Conservation (phyloP, 2,113 vertebrate species). For the Vombatus ursinus region DNA sequence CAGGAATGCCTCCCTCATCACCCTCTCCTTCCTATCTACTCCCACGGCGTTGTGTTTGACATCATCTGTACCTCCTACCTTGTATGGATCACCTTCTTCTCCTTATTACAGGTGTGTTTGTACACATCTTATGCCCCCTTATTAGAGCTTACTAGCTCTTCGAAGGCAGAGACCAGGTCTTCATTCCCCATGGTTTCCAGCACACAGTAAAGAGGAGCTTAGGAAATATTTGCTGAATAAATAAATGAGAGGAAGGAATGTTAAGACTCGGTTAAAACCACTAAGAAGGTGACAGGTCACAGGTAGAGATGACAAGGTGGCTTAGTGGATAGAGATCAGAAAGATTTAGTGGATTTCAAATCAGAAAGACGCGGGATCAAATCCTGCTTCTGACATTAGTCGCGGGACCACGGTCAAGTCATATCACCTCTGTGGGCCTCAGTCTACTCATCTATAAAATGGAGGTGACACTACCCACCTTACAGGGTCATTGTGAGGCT, state of each 20-base stretch:
- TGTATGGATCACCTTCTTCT: neutral
- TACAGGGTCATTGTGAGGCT: neutral
- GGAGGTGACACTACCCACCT: neutral
- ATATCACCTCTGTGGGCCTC: neutral
- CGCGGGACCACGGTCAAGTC: neutral
- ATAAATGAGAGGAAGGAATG: neutral
- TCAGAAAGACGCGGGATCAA: neutral
- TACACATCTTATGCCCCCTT: no score
- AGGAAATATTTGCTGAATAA: neutral
- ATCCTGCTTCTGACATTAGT: neutral
- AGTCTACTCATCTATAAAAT: neutral
- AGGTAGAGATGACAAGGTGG: neutral
- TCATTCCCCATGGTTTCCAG: neutral
- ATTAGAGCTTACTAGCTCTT: neutral
- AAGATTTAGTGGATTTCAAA: neutral
- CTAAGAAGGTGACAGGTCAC: no score
- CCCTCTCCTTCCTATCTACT: no score
- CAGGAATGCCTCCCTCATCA: no score
- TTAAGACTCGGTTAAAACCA: neutral
- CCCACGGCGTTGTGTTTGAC: no score
- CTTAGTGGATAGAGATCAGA: no score
- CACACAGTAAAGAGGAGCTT: neutral
- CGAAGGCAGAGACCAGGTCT: neutral
- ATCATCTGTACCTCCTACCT: no score
- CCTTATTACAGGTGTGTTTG: neutral